phyloP scores from a whole-genome alignment of 2,113 vertebrate genomes.

The Salminus brasiliensis region DNA sequence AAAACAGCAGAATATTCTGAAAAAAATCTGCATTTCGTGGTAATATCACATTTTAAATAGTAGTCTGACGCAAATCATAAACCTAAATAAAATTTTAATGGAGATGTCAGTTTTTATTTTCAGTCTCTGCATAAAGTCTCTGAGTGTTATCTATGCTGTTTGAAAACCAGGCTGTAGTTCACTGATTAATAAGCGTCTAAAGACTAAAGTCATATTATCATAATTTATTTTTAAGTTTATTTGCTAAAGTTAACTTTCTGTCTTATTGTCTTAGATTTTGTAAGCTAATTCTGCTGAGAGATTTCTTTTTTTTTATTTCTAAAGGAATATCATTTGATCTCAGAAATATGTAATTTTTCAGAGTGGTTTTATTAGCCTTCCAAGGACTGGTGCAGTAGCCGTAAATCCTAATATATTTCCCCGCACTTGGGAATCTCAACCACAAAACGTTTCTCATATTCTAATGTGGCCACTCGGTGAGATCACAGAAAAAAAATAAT shows the following conservation, averaged over 20 bases:
- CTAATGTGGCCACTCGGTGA: conserved; percentile 13
- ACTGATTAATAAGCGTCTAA: background rate
- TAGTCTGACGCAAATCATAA: background rate
- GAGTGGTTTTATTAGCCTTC: background rate
- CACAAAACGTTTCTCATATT: background rate
- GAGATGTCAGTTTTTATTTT: background rate
- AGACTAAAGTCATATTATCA: no score
- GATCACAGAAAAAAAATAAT: conserved; percentile 9
- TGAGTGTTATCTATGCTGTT: background rate
- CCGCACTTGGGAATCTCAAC: background rate
- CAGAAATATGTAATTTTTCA: background rate
- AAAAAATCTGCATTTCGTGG: background rate
- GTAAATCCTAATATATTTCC: background rate
- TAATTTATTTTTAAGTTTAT: no score
- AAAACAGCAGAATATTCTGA: background rate
- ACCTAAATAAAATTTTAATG: background rate
- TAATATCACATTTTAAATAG: background rate
- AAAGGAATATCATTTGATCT: no score
- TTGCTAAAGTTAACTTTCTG: background rate
- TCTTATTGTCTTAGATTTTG: no score
- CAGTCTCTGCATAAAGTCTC: background rate
- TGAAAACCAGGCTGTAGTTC: background rate
- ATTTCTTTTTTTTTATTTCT: background rate
- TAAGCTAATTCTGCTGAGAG: background rate
- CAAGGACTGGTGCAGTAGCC: background rate